A percentile compares a stretch with the other conserved stretches of the same genome.
Conservation (phyloP, 2,888 invertebrate species). For the Hedychridium roseum region DNA sequence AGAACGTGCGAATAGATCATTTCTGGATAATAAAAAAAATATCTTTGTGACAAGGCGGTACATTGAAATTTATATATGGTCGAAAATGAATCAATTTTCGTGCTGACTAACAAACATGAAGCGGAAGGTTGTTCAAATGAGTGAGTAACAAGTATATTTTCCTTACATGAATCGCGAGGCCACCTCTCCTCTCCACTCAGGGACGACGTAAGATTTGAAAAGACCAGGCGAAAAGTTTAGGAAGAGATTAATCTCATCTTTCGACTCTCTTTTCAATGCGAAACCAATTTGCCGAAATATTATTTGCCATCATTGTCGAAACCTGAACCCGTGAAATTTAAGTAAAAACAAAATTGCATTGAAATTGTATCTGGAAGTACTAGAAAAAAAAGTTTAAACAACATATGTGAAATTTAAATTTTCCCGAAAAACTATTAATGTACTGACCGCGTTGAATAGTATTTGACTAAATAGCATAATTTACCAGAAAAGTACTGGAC, state of each 20-base stretch:
- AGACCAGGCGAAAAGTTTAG: constrained; percentile 20
- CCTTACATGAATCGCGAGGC: constrained; percentile 33
- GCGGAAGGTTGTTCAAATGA: constrained; percentile 39
- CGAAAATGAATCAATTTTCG: constrained; percentile 31
- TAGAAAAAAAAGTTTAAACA: too few relatives aligned
- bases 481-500: background rate
- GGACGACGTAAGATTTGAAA: constrained; percentile 25
- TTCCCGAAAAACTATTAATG: too few relatives aligned
- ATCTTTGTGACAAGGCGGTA: too few relatives aligned
- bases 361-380: too few relatives aligned
- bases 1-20: too few relatives aligned
- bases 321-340: background rate
- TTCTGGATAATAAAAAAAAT: too few relatives aligned
- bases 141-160: constrained; percentile 38
- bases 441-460: background rate
- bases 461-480: background rate
- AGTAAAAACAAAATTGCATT: background rate
- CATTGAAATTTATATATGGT: too few relatives aligned
- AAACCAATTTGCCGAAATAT: too few relatives aligned
- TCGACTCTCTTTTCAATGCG: too few relatives aligned
- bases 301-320: background rate
- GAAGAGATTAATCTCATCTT: constrained; percentile 30
- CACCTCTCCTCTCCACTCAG: constrained; percentile 27
- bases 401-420: too few relatives aligned
- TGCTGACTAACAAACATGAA: constrained; percentile 29